Conservation (phyloP, 2,888 invertebrate genomes). For the Camponotus fellah region DNA sequence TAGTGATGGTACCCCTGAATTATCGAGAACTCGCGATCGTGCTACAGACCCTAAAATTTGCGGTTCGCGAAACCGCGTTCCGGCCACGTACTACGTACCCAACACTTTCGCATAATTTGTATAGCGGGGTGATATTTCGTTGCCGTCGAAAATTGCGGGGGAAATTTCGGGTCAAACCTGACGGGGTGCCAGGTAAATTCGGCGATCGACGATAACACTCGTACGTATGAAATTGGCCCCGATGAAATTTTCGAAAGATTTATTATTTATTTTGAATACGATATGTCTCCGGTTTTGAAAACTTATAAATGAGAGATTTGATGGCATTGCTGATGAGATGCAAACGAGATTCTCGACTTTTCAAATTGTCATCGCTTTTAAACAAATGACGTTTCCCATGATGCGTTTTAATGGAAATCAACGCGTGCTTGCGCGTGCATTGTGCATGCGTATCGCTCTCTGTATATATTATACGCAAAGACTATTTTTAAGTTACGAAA, state of each 20-base stretch:
- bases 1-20: conserved; percentile 48
- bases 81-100: conserved; percentile 53
- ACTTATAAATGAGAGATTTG: no score
- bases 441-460: background rate
- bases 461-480: background rate
- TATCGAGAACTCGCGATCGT: conserved; percentile 54
- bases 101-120: conserved; percentile 68
- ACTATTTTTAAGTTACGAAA: conserved; percentile 32
- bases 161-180: conserved; percentile 46
- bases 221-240: conserved; percentile 19
- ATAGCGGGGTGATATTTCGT: conserved; percentile 36
- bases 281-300: background rate
- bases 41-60: conserved; percentile 54
- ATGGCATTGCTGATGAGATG: background rate
- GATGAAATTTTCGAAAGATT: background rate
- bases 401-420: background rate
- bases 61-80: conserved; percentile 47
- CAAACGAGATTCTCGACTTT: background rate
- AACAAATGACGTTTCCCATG: background rate
- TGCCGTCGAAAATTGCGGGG: conserved; percentile 38
- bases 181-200: conserved; percentile 29
- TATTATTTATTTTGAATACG: conserved; percentile 8
- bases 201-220: conserved; percentile 22
- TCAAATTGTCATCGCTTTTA: background rate
- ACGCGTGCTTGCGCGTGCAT: no score